phyloP scores from a whole-genome alignment of 2,888 invertebrate genomes.

The Lepidocyrtinus sp. region DNA sequence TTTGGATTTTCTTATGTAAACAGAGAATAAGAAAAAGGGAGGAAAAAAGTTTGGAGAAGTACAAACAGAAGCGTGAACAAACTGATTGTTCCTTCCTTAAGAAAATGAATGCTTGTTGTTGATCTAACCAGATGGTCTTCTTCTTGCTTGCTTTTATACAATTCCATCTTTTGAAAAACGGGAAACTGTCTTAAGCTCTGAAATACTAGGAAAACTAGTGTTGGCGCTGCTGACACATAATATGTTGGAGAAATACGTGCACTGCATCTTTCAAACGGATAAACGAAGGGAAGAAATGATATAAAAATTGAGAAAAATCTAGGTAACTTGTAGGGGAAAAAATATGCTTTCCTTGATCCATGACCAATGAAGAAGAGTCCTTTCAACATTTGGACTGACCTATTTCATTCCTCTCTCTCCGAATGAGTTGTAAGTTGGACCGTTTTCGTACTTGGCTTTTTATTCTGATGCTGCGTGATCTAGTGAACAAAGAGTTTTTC shows the following conservation, averaged over 20 bases:
- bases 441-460: constrained; percentile 8
- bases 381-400: neutral
- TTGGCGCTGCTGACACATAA: constrained; percentile 13
- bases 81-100: neutral
- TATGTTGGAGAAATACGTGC: constrained; percentile 2
- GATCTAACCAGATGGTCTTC: constrained; percentile 1
- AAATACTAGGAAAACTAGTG: neutral
- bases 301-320: neutral
- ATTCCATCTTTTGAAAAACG: neutral
- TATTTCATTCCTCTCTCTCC: neutral
- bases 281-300: neutral
- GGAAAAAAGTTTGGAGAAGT: neutral
- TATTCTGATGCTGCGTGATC: neutral
- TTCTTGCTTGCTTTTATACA: neutral
- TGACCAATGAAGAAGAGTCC: neutral
- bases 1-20: neutral
- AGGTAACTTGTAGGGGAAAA: neutral
- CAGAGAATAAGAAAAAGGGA: too few species aligned
- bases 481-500: neutral
- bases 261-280: neutral
- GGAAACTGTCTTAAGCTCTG: neutral
- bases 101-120: constrained; percentile 8
- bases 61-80: constrained; percentile 9
- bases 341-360: neutral
- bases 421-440: too few species aligned